These are phyloP conservation scores for Ivindomyrus marchei DNA, from an alignment of 2,113 vertebrate genomes.

Conservation along the genomic window DNA sequence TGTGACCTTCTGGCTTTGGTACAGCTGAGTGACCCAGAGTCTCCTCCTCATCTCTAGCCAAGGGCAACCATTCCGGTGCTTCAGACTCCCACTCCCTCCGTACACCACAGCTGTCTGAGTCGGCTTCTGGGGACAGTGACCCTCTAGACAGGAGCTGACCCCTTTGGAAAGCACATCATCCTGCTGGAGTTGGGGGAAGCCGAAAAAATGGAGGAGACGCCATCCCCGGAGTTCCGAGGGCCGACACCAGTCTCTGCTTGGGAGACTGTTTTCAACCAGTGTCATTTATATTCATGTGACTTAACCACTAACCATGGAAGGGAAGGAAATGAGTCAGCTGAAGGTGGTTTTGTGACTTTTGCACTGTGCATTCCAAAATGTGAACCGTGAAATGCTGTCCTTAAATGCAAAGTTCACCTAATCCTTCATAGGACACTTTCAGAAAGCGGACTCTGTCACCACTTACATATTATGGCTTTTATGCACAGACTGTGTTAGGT, in stretches of 20 bases:
- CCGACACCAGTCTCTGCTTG: not conserved
- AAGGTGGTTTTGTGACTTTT: slow-evolving; percentile 30
- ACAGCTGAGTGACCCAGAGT: not conserved
- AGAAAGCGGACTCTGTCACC: not conserved
- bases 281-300: slow-evolving; percentile 20
- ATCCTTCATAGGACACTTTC: not conserved
- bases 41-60: not conserved
- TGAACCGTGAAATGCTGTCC: slow-evolving; percentile 28
- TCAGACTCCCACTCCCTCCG: not conserved
- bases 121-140: too few relatives aligned
- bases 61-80: not conserved
- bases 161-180: not conserved
- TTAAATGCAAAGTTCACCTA: not conserved
- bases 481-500: not conserved
- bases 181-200: not conserved
- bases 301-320: slow-evolving; percentile 31
- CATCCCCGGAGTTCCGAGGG: not conserved
- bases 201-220: not conserved
- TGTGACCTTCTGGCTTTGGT: slow-evolving; percentile 16
- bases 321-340: slow-evolving; percentile 29
- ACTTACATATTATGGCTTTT: not conserved
- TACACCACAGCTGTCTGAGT: not conserved
- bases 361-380: slow-evolving; percentile 43
- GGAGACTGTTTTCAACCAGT: not conserved
- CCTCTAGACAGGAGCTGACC: not conserved